Percentiles rank a stretch among this genome's conserved stretches.
phyloP scores from a whole-genome alignment of 2,113 vertebrate species.

The Ciconia stormi region DNA sequence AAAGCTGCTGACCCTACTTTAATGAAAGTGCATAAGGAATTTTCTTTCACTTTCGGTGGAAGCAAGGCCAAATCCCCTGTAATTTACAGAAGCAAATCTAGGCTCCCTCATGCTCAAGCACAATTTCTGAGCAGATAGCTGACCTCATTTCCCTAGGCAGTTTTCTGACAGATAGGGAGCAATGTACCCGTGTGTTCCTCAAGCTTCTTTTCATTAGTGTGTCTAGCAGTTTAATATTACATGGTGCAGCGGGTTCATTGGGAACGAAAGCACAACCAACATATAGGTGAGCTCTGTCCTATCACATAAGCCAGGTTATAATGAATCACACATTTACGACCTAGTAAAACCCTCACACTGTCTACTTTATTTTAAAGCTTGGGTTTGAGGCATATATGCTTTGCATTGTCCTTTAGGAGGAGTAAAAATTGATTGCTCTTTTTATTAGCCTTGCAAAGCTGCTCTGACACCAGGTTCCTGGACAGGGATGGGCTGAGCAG shows the following conservation, averaged over 20 bases:
- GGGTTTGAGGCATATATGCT: background rate
- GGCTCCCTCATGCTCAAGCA: background rate
- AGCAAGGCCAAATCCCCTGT: background rate
- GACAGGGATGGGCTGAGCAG: background rate
- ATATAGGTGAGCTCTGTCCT: background rate
- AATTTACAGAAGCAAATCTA: background rate
- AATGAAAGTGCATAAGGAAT: background rate
- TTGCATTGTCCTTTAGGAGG: slow-evolving; percentile 16
- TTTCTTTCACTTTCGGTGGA: background rate
- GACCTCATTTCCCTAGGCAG: slow-evolving; percentile 15
- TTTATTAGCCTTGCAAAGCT: slow-evolving; percentile 28
- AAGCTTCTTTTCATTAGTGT: background rate
- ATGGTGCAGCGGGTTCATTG: background rate
- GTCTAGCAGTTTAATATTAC: background rate
- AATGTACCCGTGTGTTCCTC: background rate
- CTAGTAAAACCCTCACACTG: background rate
- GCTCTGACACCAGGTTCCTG: background rate
- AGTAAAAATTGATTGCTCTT: slow-evolving; percentile 13
- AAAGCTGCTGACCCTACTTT: background rate
- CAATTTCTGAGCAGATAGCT: background rate
- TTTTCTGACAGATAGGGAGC: background rate
- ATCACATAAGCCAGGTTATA: background rate
- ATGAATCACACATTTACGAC: background rate
- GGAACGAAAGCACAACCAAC: background rate
- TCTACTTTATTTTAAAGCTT: slow-evolving; percentile 8